Evolutionary conservation across 2,888 invertebrate genomes (phyloP).

Genomic region (Eupithecia dodoneata): DNA sequence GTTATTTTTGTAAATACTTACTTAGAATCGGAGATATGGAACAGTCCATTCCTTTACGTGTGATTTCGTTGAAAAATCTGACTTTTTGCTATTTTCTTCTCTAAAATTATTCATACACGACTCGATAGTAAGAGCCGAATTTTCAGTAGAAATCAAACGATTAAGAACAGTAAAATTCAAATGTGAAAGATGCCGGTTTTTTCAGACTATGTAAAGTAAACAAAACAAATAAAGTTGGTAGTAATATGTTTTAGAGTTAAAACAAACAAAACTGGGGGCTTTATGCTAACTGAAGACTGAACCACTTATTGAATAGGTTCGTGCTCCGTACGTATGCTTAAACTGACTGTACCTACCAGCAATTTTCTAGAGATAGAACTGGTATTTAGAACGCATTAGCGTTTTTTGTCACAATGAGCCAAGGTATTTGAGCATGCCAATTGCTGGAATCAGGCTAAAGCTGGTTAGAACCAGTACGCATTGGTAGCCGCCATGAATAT

Average conservation of each 20-base stretch:
- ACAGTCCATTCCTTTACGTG: too few relatives aligned
- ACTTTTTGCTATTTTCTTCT: too few relatives aligned
- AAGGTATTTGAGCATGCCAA: slow-evolving; percentile 14
- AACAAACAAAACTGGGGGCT: neutral
- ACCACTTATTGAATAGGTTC: neutral
- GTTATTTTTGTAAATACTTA: too few relatives aligned
- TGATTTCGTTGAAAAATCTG: too few relatives aligned
- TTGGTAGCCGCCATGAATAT: neutral
- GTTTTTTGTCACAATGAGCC: slow-evolving; percentile 37
- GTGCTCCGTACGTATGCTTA: neutral
- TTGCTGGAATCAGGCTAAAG: slow-evolving; percentile 9
- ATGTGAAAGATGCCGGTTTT: neutral
- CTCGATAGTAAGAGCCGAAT: too few relatives aligned
- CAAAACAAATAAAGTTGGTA: too few relatives aligned
- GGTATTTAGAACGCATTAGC: slow-evolving; percentile 41
- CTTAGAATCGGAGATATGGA: too few relatives aligned
- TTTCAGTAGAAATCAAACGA: neutral
- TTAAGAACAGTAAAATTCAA: neutral
- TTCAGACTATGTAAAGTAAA: too few relatives aligned
- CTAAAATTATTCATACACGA: too few relatives aligned
- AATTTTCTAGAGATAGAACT: slow-evolving; percentile 31
- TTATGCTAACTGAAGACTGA: neutral
- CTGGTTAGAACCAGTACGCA: slow-evolving; percentile 25
- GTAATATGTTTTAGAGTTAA: neutral
- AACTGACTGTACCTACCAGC: slow-evolving; percentile 16